Conservation (phyloP, 2,113 vertebrate species). For the Pyrgilauda ruficollis region DNA sequence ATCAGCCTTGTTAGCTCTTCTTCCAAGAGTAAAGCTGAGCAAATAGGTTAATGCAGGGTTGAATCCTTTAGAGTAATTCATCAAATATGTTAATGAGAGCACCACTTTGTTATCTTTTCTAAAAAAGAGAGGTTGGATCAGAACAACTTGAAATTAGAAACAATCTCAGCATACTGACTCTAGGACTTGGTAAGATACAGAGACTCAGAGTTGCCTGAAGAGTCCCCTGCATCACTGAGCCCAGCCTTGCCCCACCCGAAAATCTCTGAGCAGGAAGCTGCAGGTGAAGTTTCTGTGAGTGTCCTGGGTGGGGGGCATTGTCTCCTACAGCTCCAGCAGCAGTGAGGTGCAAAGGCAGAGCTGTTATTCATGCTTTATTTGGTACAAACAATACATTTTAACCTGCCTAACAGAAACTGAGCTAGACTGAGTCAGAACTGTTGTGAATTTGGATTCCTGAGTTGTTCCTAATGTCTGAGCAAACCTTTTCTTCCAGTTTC, state of each 20-base stretch:
- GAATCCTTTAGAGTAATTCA: background rate
- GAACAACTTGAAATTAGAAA: background rate
- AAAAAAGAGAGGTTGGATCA: background rate
- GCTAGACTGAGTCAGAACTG: background rate
- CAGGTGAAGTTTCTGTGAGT: background rate
- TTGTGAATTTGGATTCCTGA: background rate
- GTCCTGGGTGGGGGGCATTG: background rate
- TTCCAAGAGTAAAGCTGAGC: background rate
- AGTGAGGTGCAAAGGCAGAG: background rate
- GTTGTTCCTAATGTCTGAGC: slow-evolving; percentile 5
- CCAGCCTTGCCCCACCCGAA: background rate
- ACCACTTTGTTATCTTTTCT: background rate
- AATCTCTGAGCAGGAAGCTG: background rate
- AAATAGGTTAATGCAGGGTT: background rate
- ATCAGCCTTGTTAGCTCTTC: background rate
- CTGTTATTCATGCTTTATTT: slow-evolving; percentile 4
- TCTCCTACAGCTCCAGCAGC: background rate
- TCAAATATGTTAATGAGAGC: background rate
- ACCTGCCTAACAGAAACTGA: slow-evolving; percentile 13
- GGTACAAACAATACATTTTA: slow-evolving; percentile 15
- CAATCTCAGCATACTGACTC: background rate
- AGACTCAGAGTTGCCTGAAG: background rate
- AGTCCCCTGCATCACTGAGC: background rate
- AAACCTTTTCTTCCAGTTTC: background rate
- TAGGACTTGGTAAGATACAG: background rate